Evolutionary conservation across 2,797 vertebrate genomes (phyloP).

Genomic region (Xiphophorus birchmanni): DNA sequence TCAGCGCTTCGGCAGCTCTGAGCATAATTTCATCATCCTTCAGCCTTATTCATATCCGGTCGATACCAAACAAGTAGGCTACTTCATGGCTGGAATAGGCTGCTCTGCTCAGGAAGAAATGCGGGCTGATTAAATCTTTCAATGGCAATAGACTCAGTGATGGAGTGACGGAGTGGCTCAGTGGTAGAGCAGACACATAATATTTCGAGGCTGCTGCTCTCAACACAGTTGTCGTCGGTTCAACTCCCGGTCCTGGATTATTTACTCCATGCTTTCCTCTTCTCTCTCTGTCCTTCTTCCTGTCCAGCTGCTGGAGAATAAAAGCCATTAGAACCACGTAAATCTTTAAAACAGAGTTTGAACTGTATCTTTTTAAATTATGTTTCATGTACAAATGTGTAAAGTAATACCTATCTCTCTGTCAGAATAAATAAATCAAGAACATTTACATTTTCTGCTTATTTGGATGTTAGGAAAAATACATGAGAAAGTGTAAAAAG

Average conservation of each 20-base stretch:
- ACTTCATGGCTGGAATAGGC: neutral
- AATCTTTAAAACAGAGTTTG: neutral
- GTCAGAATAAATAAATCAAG: neutral
- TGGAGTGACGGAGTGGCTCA: neutral
- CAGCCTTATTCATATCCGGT: neutral
- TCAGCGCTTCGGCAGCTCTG: neutral
- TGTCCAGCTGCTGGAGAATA: too few relatives aligned
- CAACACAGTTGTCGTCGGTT: neutral
- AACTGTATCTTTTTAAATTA: neutral
- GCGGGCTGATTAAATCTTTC: neutral
- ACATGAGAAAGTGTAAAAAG: too few relatives aligned
- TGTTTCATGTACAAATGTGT: neutral
- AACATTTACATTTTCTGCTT: neutral
- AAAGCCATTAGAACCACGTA: too few relatives aligned
- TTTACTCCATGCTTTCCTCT: too few relatives aligned
- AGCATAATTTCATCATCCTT: neutral
- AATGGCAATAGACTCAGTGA: neutral
- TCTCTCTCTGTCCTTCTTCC: too few relatives aligned
- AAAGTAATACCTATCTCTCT: neutral
- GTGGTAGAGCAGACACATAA: neutral
- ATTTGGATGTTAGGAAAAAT: neutral
- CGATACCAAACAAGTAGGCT: neutral
- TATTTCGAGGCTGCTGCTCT: neutral
- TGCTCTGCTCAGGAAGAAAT: neutral
- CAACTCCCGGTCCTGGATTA: neutral